Conservation (phyloP, 1,140 invertebrate species). For the Musca domestica region DNA sequence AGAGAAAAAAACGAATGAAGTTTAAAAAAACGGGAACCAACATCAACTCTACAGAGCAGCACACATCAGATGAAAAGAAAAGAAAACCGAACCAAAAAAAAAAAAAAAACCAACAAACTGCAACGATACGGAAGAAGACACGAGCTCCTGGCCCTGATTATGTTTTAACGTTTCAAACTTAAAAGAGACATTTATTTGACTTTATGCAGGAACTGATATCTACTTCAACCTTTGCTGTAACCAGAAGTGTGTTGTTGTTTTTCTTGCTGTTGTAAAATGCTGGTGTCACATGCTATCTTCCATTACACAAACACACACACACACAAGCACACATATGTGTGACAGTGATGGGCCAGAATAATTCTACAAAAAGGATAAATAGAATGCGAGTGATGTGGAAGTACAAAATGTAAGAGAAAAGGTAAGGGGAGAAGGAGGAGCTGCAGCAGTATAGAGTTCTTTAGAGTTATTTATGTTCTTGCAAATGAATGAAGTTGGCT, state of each 20-base stretch:
- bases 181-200: slow-evolving; percentile 30
- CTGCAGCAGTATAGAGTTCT: too few relatives aligned
- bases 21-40: too few relatives aligned
- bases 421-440: too few relatives aligned
- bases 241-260: neutral
- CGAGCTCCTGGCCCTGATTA: slow-evolving; percentile 20
- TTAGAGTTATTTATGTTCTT: too few relatives aligned
- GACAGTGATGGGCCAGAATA: neutral
- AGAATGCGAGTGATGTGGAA: neutral
- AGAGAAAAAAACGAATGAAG: too few relatives aligned
- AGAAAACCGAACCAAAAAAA: neutral
- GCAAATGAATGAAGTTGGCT: too few relatives aligned
- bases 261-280: neutral
- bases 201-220: slow-evolving; percentile 19
- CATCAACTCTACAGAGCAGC: too few relatives aligned
- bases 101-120: neutral
- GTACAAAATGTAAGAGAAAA: neutral
- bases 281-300: too few relatives aligned
- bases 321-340: neutral
- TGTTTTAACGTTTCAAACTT: slow-evolving; percentile 24
- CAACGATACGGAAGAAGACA: too few relatives aligned
- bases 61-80: neutral
- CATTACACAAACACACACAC: too few relatives aligned
- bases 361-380: neutral
- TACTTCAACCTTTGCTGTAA: too few relatives aligned